Evolutionary conservation across 64 coral and sea anemone genomes (phyloP).

Genomic region (Astreopora myriophthalma): DNA sequence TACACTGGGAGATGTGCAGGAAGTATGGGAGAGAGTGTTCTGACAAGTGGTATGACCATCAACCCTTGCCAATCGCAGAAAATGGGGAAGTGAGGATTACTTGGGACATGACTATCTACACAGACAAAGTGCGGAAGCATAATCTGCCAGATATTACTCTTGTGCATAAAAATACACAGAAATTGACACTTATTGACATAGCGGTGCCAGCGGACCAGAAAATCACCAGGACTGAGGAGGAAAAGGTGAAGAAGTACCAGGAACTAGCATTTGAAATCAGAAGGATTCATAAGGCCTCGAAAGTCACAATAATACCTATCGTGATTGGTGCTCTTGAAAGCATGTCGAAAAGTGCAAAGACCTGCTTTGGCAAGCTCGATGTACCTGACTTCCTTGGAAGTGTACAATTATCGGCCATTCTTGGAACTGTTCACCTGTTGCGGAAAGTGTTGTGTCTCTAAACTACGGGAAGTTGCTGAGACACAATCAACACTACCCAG

Average conservation of each 20-base stretch:
- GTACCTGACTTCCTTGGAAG: background rate
- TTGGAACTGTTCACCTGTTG: background rate
- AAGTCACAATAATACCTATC: background rate
- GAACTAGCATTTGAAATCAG: conserved; percentile 22
- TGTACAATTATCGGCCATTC: background rate
- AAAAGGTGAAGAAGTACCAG: conserved; percentile 18
- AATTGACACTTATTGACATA: background rate
- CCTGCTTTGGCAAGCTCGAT: background rate
- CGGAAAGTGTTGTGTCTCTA: conserved; percentile 9
- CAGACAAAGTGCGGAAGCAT: background rate
- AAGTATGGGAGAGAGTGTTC: background rate
- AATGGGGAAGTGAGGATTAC: background rate
- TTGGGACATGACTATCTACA: conserved; percentile 1
- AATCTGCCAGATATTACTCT: conserved; percentile 10
- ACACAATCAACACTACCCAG: background rate
- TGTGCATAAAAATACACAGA: background rate
- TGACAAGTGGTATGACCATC: conserved; percentile 18
- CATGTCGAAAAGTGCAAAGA: background rate
- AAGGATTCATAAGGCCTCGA: conserved; percentile 7
- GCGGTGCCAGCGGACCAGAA: conserved; percentile 4
- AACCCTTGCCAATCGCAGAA: background rate
- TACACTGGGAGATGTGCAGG: conserved; percentile 16
- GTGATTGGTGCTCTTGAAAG: background rate
- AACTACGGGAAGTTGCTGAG: background rate
- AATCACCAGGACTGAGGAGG: conserved; percentile 8